Evolutionary conservation across 2,113 vertebrate genomes (phyloP).

Genomic region (Leucoraja erinaceus): DNA sequence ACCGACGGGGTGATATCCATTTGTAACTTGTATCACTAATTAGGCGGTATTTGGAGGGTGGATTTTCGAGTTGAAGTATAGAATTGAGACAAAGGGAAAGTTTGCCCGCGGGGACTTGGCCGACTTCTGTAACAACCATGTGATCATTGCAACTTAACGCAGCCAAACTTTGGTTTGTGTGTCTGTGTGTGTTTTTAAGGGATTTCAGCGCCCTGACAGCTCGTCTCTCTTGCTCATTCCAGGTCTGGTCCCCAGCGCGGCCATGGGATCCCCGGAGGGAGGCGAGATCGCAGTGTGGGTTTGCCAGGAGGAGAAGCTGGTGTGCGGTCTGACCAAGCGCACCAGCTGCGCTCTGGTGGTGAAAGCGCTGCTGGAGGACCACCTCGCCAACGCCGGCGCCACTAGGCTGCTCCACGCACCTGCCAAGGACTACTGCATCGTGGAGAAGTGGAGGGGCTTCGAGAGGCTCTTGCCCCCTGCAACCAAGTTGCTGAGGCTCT

Average conservation of each 20-base stretch:
- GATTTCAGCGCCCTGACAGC: constrained; percentile 28
- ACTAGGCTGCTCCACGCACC: constrained; percentile 73
- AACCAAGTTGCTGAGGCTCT: constrained; percentile 83
- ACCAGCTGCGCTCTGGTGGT: constrained; percentile 84
- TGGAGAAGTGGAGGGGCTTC: constrained; percentile 87
- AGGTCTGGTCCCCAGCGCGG: background rate
- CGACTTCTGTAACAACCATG: background rate
- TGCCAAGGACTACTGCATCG: constrained; percentile 78
- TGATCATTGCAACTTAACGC: background rate
- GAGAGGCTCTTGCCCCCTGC: constrained; percentile 80
- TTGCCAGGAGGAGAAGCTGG: constrained; percentile 84
- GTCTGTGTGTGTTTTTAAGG: background rate
- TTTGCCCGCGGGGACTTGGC: background rate
- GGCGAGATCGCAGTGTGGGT: constrained; percentile 87
- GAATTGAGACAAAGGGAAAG: background rate
- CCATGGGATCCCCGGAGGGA: constrained; percentile 48
- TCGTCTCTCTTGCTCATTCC: constrained; percentile 36
- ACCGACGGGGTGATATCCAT: background rate
- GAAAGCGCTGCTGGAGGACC: constrained; percentile 84
- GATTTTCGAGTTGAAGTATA: background rate
- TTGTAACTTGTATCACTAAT: background rate
- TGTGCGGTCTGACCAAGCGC: constrained; percentile 84
- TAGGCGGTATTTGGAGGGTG: background rate
- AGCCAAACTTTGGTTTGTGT: background rate
- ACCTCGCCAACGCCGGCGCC: constrained; percentile 65